Conservation (phyloP, 2,113 vertebrate species). For the Mellivora capensis region DNA sequence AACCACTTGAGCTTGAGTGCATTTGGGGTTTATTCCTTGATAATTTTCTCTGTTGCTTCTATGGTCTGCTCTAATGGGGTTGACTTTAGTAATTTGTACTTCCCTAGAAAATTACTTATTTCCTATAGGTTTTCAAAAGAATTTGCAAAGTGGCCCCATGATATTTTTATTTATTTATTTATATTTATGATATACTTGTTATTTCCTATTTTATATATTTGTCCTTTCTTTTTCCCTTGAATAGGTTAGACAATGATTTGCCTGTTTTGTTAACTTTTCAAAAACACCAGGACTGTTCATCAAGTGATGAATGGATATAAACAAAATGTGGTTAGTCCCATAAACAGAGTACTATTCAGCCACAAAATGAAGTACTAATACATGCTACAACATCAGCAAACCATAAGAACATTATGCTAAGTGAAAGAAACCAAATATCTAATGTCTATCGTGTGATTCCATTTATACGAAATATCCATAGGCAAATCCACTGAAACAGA, state of each 20-base stretch:
- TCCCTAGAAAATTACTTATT: background rate
- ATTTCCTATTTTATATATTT: background rate
- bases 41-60: background rate
- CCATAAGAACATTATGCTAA: background rate
- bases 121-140: background rate
- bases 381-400: background rate
- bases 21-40: background rate
- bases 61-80: background rate
- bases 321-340: background rate
- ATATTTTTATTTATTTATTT: background rate
- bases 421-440: background rate
- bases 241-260: background rate
- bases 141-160: background rate
- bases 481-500: background rate
- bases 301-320: background rate
- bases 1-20: background rate
- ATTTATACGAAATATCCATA: background rate
- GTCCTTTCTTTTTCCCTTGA: background rate
- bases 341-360: background rate
- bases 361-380: background rate
- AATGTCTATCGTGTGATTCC: background rate
- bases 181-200: background rate
- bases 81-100: background rate
- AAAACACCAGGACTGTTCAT: background rate
- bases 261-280: background rate